Conservation (phyloP, 2,888 invertebrate species). For the Mayetiola destructor region DNA sequence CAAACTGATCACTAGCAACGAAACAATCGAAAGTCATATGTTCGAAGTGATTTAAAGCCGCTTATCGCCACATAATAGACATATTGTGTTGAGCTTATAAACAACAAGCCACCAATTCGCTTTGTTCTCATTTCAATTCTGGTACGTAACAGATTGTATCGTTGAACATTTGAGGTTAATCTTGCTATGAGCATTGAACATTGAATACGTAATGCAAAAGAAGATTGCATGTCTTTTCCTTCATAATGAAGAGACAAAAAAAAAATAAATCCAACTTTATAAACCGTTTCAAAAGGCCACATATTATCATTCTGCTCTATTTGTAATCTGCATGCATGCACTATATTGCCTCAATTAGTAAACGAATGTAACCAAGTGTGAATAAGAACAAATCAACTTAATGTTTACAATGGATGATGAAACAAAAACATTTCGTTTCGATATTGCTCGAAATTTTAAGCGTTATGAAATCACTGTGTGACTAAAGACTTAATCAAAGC, state of each 20-base stretch:
- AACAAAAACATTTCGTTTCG: too few species aligned
- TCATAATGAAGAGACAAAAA: too few species aligned
- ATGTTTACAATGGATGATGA: not conserved
- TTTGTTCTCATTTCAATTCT: not conserved
- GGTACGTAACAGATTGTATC: too few species aligned
- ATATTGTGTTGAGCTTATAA: not conserved
- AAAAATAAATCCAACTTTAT: too few species aligned
- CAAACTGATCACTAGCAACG: slow-evolving; percentile 1
- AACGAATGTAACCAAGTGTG: not conserved
- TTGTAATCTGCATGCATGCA: not conserved
- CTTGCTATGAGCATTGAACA: too few species aligned
- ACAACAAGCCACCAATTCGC: not conserved
- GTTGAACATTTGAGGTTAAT: too few species aligned
- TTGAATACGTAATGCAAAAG: not conserved
- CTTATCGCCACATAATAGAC: not conserved
- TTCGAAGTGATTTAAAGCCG: slow-evolving; percentile 8
- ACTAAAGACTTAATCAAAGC: too few species aligned
- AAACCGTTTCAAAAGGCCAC: too few species aligned
- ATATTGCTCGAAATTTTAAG: too few species aligned
- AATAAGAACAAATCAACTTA: not conserved
- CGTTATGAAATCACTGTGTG: too few species aligned
- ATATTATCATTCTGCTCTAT: too few species aligned
- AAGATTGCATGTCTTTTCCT: not conserved
- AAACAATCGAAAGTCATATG: too few species aligned
- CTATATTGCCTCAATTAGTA: slow-evolving; percentile 10